Base-by-base conservation (phyloP, 2,888 invertebrate species). In the Caenorhabditis sp. region DNA sequence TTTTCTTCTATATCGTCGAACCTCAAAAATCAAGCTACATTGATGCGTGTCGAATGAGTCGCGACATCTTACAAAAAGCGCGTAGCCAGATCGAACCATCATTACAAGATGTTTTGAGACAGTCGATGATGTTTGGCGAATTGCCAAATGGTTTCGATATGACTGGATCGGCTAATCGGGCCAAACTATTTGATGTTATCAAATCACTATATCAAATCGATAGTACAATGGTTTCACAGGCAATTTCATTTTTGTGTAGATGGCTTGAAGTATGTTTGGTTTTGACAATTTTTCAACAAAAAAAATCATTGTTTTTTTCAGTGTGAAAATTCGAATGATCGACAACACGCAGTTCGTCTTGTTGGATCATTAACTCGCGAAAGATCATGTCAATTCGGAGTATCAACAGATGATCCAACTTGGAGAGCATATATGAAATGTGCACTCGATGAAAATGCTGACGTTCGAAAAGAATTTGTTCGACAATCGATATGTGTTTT, bases 1-100 rank as follows among this genome's bases (percentile, higher is more conserved):
- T 81, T 5, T 78, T 81, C 51, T 71, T 66, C 62, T 73, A 76
- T 37, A 58, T 81, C 5, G 69, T 75, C 10, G 64, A 66, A 17
- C 81, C 78, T 0, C 78, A 80, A 21, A 75, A 72, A 66, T 43
- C 43, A 3, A 43, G 14, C 17, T 43, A 17, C 17, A 3, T 43
- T 6, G 43, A 43, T 43, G 43, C 43, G 43, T 12, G 17, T 43
- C 43, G 43, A 14, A 43, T 43, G 43, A 43, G 43, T 2, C 58
- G 63, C 36, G 49, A 54, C 4, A 69, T 74, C 23, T 59, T 69
- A 19, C 14, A 27, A 49, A 67, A n/a, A 57, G n/a, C 54, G n/a
- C 50, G 53, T 23, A 57, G 12, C 21, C 55, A 54, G n/a, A 27
- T 74, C 14, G 50, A 23, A 17, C 31, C 5, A 8, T 17, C 60